phyloP scores from a whole-genome alignment of 2,113 vertebrate genomes.

The Vulpes lagopus region DNA sequence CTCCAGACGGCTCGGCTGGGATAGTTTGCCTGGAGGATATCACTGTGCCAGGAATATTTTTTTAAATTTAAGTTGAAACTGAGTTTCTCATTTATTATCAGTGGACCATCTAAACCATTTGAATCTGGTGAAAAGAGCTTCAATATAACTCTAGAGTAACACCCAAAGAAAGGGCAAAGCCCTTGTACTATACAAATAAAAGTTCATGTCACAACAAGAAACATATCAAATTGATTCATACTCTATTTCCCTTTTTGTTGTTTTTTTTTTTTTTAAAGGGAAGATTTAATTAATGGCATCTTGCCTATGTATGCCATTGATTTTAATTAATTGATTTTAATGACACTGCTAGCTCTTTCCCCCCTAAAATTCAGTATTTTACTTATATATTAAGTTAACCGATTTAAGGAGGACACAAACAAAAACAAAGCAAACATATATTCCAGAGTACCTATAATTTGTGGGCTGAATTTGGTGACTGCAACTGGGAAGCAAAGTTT shows the following conservation, averaged over 20 bases:
- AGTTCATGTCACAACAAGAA: neutral
- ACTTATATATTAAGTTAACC: neutral
- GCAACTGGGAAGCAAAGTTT: neutral
- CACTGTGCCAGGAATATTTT: neutral
- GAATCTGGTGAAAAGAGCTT: neutral
- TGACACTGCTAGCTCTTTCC: neutral
- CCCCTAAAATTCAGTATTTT: neutral
- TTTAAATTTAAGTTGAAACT: neutral
- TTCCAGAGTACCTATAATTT: neutral
- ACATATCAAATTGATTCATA: neutral
- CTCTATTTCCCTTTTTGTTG: neutral
- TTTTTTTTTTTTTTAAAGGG: neutral
- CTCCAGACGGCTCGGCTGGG: neutral
- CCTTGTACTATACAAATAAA: neutral
- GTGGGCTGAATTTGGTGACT: neutral
- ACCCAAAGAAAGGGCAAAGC: neutral
- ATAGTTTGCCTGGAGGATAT: neutral
- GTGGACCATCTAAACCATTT: neutral
- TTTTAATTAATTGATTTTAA: neutral
- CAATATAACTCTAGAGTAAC: neutral
- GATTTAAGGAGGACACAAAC: neutral
- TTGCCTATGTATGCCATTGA: neutral
- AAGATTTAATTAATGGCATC: constrained; percentile 18
- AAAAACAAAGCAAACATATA: neutral
- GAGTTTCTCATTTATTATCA: constrained; percentile 9